Conservation (phyloP, 2,888 invertebrate genomes). For the Vannuccia rotundouncinata region DNA sequence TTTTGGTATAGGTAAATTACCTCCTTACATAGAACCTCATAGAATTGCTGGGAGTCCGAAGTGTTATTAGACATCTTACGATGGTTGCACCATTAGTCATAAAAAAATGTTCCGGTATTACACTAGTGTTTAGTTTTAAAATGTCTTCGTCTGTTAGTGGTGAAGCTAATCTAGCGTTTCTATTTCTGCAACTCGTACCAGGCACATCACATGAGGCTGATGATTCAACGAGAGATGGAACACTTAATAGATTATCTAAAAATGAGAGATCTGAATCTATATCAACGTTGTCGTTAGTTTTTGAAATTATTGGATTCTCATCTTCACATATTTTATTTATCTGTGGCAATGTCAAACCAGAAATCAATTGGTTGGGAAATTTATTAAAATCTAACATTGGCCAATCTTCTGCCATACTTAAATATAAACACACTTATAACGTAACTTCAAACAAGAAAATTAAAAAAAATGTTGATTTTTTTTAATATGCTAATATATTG, state of each 20-base stretch:
- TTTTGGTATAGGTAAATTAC: not conserved
- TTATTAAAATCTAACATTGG: conserved; percentile 10
- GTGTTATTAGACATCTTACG: not conserved
- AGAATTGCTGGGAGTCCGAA: not conserved
- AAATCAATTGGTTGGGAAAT: not conserved
- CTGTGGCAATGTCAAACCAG: not conserved
- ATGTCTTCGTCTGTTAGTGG: conserved; percentile 2
- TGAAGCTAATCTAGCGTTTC: not conserved
- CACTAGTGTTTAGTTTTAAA: not conserved
- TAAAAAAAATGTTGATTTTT: not conserved
- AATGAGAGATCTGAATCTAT: not conserved
- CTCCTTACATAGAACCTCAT: not conserved
- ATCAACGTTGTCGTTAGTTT: not conserved
- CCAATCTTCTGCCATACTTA: conserved; percentile 3
- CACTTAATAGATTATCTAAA: not conserved
- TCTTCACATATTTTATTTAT: not conserved
- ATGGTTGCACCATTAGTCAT: not conserved
- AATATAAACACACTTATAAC: not conserved
- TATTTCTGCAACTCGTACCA: not conserved
- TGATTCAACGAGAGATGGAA: not conserved
- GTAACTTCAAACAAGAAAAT: not conserved
- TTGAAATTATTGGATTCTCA: conserved; percentile 18
- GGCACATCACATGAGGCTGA: not conserved
- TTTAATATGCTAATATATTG: not conserved
- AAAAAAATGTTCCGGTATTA: not conserved